Evolutionary conservation across 2,113 vertebrate species (phyloP), one percentile per base, ranked within the genome.

Genomic region (Micronycteris hirsuta): DNA sequence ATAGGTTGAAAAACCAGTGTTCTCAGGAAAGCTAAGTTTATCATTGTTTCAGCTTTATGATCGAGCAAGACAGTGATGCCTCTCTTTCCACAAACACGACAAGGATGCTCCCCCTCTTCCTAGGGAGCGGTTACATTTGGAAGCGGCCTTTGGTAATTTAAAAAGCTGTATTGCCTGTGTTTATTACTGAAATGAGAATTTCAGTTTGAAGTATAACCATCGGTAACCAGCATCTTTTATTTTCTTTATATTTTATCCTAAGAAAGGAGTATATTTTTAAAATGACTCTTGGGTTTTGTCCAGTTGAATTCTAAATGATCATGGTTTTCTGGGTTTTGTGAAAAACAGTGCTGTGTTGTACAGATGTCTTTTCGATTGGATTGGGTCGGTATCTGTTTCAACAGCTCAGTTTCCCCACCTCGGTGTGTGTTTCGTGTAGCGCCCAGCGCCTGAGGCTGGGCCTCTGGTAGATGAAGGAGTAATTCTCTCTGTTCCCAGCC

Each of bases 241-340:
- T 86, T 91, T 89, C 61, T 86, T 90, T 15, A 10, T 47, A 41
- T 33, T 93, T 86, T 58, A 49, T 58, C 5, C 16, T 67, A 67
- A 45, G 31, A 31, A 94, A 88, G 31, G 36, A 81, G 41, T 71
- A 36, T 88, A 52, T 92, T 76, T 86, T 89, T 10, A 86, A 77
- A 84, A 65, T n/a, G 26, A 68, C 52, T 17, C 31, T 71, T 54
- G n/a, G 52, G 2, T 81, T 56, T 70, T 43, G 16, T 89, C 63
- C 83, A 54, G 36, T 67, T 81, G 15, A 68, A 70, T 84, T 95
- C 49, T 83, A 47, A 82, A 83, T n/a, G 36, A 22, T 91, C 24
- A 19, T 63, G 20, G 5, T n/a, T 94, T 86, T 77, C 77, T 91
- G 76, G 41, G 74, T 86, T 86, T 92, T 89, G 36, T 89, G 52